Conservation (phyloP, 2,797 vertebrate species). For the Triplophysa yarkandensis region DNA sequence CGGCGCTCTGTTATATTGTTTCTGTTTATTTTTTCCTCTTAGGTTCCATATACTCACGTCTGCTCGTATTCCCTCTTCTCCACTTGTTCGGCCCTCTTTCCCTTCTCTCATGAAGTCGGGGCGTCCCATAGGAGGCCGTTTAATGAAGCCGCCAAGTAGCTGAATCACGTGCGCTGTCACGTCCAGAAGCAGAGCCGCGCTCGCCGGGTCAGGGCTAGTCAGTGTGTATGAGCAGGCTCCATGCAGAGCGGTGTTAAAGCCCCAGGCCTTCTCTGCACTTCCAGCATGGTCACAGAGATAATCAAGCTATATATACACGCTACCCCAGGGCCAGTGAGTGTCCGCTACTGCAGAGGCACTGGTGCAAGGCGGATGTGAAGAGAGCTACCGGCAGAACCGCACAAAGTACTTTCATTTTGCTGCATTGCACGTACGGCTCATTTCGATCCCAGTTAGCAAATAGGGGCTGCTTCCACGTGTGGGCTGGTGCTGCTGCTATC, state of each 20-base stretch:
- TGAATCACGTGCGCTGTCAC: constrained; percentile 49
- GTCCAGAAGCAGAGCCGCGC: constrained; percentile 42
- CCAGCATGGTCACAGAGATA: constrained; percentile 36
- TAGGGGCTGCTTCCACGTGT: constrained; percentile 8
- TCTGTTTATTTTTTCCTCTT: constrained; percentile 10
- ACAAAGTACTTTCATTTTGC: constrained; percentile 34
- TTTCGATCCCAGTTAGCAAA: constrained; percentile 13
- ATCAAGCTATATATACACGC: constrained; percentile 49
- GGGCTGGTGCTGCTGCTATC: background rate
- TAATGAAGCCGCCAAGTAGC: constrained; percentile 55
- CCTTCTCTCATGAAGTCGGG: constrained; percentile 34
- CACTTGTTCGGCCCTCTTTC: constrained; percentile 10
- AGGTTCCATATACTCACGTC: constrained; percentile 1
- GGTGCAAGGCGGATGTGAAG: constrained; percentile 47
- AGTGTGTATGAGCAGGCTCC: constrained; percentile 35
- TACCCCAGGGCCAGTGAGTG: constrained; percentile 36
- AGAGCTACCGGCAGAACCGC: constrained; percentile 36
- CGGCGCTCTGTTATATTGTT: background rate
- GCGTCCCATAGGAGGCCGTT: constrained; percentile 41
- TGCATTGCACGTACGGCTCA: constrained; percentile 39
- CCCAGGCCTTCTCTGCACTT: constrained; percentile 37
- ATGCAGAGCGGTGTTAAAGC: constrained; percentile 31
- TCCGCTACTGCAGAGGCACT: constrained; percentile 23
- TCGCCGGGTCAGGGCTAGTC: constrained; percentile 44
- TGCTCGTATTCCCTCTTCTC: constrained; percentile 12